phyloP scores from a whole-genome alignment of 1,140 invertebrate species.

The Paraescarpia echinospica region DNA sequence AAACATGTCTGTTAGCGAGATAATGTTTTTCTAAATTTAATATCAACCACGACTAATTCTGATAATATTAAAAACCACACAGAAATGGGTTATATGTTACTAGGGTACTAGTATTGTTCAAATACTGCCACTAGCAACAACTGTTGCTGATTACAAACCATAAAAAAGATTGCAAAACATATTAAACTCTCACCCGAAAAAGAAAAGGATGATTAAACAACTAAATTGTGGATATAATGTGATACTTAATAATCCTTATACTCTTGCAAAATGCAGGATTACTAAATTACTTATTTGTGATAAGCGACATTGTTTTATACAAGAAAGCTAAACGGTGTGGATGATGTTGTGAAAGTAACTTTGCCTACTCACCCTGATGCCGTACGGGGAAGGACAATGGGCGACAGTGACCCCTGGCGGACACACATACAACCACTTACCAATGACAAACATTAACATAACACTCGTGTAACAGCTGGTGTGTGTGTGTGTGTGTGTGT shows the following conservation, averaged over 20 bases:
- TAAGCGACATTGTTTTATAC: neutral
- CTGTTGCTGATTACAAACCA: neutral
- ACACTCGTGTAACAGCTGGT: too few relatives aligned
- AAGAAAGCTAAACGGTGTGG: neutral
- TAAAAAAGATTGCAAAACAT: neutral
- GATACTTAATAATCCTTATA: neutral
- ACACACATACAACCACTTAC: neutral
- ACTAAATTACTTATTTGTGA: neutral
- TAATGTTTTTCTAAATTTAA: too few relatives aligned
- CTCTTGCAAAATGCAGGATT: neutral
- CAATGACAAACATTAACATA: too few relatives aligned
- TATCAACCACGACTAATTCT: too few relatives aligned
- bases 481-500: too few relatives aligned
- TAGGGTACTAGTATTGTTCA: neutral
- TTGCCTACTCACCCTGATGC: neutral
- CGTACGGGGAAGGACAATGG: neutral
- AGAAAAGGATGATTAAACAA: neutral
- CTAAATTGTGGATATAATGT: neutral
- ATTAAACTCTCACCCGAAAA: neutral
- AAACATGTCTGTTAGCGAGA: neutral
- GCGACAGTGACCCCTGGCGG: neutral
- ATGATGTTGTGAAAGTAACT: neutral
- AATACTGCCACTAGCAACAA: neutral
- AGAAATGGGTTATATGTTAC: neutral
- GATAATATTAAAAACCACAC: neutral